Conservation (phyloP, 1,140 invertebrate genomes). For the Hetaerina americana region DNA sequence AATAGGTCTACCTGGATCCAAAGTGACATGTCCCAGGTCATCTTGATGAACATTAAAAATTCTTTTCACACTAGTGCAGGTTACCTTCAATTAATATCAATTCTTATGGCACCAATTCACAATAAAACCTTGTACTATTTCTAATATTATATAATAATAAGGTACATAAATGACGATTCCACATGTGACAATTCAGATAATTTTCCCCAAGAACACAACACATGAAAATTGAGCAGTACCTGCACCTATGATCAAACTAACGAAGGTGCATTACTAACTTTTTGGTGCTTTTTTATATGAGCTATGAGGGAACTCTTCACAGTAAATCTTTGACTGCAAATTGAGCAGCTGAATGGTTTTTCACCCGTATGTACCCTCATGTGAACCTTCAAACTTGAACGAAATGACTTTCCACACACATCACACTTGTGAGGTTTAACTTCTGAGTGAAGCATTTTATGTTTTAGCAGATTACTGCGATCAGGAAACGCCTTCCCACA, state of each 20-base stretch:
- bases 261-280: no score
- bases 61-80: no score
- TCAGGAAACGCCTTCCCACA: conserved; percentile 19
- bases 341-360: conserved; percentile 60
- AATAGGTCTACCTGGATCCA: no score
- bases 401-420: conserved; percentile 35
- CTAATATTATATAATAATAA: no score
- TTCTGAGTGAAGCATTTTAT: conserved; percentile 23
- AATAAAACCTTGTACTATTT: not conserved
- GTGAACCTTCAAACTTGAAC: conserved; percentile 50
- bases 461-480: not conserved
- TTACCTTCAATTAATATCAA: no score
- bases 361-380: conserved; percentile 57
- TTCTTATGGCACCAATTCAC: no score
- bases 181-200: no score
- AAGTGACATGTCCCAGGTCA: not conserved
- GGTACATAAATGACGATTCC: no score
- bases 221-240: no score
- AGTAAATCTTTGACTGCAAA: conserved; percentile 44
- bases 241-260: no score
- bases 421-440: conserved; percentile 44
- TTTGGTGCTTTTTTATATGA: conserved; percentile 15
- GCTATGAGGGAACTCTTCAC: conserved; percentile 33
- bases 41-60: not conserved
- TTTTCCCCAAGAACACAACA: no score